phyloP scores from a whole-genome alignment of 2,113 vertebrate species.

The Reinhardtius hippoglossoides region DNA sequence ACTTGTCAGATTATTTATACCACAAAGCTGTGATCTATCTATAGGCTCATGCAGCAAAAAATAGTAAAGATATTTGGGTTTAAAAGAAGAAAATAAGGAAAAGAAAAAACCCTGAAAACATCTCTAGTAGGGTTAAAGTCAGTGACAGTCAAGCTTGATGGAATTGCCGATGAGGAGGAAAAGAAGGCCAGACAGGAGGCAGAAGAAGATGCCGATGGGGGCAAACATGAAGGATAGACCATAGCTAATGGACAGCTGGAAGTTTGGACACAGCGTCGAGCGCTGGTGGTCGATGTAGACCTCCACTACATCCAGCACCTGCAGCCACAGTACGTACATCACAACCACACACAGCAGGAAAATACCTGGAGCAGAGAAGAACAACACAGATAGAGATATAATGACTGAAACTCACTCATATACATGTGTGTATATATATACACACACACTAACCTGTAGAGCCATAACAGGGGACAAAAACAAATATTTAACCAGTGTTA shows the following conservation, averaged over 20 bases:
- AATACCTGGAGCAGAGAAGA: constrained; percentile 80
- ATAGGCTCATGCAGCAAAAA: constrained; percentile 10
- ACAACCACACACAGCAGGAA: constrained; percentile 90
- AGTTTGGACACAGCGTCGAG: constrained; percentile 78
- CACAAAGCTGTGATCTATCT: constrained; percentile 21
- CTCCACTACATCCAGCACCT: constrained; percentile 88
- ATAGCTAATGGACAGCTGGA: constrained; percentile 85
- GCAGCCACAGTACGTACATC: constrained; percentile 94
- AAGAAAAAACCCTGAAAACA: not conserved
- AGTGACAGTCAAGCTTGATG: constrained; percentile 79
- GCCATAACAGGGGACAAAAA: not conserved
- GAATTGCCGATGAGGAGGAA: constrained; percentile 90
- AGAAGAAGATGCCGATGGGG: constrained; percentile 91
- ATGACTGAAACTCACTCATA: not conserved
- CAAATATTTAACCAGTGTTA: too few relatives aligned
- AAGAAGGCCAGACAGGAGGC: constrained; percentile 90
- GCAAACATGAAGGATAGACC: constrained; percentile 96
- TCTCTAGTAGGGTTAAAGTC: constrained; percentile 22
- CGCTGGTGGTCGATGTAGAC: constrained; percentile 81
- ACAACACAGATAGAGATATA: not conserved
- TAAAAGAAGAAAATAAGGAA: not conserved
- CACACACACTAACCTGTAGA: not conserved
- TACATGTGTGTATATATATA: not conserved
- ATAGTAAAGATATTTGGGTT: not conserved
- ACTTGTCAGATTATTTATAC: constrained; percentile 9